These are phyloP conservation scores for Thelaira solivaga DNA, from an alignment of 2,888 invertebrate genomes.

Conservation along the genomic window DNA sequence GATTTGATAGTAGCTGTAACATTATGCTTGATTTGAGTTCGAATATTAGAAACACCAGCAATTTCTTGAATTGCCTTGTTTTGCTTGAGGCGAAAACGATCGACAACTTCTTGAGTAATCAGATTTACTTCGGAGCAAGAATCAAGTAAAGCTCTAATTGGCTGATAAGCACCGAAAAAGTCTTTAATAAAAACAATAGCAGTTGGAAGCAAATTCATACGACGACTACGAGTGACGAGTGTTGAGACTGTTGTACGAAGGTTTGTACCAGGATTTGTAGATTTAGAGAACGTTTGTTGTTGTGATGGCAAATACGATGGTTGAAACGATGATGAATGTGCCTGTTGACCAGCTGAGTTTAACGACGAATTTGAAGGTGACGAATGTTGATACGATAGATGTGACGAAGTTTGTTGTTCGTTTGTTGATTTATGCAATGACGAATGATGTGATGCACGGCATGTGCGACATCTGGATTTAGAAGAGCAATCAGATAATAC, in stretches of 20 bases:
- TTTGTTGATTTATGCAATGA: background rate
- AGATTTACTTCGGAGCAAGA: background rate
- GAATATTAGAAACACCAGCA: background rate
- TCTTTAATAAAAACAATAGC: constrained; percentile 31
- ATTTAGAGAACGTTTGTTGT: background rate
- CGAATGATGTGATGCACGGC: background rate
- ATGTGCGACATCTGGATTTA: background rate
- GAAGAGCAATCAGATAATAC: background rate
- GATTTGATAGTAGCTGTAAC: background rate
- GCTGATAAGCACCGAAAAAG: constrained; percentile 16
- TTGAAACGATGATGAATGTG: background rate
- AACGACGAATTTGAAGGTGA: background rate
- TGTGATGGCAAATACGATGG: background rate
- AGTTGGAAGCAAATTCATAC: constrained; percentile 1
- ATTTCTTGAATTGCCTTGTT: background rate
- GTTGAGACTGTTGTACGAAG: background rate
- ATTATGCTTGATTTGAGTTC: background rate
- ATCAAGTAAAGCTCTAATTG: constrained; percentile 9
- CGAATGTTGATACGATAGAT: background rate
- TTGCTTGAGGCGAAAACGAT: background rate
- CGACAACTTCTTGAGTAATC: background rate
- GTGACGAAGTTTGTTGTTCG: background rate
- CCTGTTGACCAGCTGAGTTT: background rate
- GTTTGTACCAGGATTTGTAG: background rate
- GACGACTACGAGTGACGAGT: background rate